A percentile compares a stretch with the other conserved stretches of the same genome.
Evolutionary conservation across 2,113 vertebrate species (phyloP).

Genomic region (Apodemus sylvaticus): DNA sequence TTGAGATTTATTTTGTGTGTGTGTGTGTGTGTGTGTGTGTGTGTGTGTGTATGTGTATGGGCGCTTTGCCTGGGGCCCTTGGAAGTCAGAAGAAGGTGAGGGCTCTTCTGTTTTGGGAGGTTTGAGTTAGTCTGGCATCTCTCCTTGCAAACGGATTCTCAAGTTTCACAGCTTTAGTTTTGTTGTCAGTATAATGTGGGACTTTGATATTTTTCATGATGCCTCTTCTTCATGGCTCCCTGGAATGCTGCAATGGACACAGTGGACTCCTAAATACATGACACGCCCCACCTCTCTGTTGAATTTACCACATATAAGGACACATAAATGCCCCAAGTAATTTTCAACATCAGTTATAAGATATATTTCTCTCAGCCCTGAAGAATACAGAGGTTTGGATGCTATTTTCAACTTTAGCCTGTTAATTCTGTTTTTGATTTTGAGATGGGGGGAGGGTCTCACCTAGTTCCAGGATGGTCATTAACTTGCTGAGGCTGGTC

Average conservation of each 20-base stretch:
- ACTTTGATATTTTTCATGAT: not conserved
- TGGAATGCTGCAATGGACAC: not conserved
- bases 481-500: not conserved
- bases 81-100: not conserved
- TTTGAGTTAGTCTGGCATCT: not conserved
- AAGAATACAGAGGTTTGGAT: not conserved
- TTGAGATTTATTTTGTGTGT: not conserved
- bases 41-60: not conserved
- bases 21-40: too few species aligned
- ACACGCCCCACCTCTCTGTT: not conserved
- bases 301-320: not conserved
- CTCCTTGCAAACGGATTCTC: not conserved
- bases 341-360: not conserved
- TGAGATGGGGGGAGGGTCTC: not conserved
- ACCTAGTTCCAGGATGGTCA: not conserved
- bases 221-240: slow-evolving; percentile 15
- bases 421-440: not conserved
- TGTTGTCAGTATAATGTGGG: slow-evolving; percentile 26
- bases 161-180: not conserved
- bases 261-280: not conserved
- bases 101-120: too few species aligned
- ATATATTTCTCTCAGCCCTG: not conserved
- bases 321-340: not conserved
- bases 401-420: not conserved
- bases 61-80: not conserved